Conservation (phyloP, 1,140 invertebrate genomes). For the Sarcophaga bullata region DNA sequence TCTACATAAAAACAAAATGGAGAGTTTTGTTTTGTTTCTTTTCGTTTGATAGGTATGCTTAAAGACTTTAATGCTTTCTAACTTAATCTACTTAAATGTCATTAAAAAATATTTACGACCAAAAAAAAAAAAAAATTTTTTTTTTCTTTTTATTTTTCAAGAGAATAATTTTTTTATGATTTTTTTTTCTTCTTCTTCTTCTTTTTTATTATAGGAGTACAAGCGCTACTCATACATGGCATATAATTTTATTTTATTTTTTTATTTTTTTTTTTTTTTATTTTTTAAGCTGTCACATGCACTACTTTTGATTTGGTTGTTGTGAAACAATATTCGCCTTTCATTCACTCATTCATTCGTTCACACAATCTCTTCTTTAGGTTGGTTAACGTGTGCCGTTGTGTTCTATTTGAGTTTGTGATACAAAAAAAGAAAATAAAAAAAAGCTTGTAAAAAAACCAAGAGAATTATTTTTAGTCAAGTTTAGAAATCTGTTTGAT, state of each 20-base stretch:
- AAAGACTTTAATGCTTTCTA: neutral
- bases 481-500: conserved; percentile 31
- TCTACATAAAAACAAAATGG: neutral
- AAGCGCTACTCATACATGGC: neutral
- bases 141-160: too few relatives aligned
- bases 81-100: conserved; percentile 17
- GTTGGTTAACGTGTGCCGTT: neutral
- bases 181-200: neutral
- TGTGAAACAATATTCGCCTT: neutral
- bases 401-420: neutral
- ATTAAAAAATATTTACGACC: neutral
- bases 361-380: too few relatives aligned
- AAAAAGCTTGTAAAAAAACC: neutral
- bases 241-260: neutral
- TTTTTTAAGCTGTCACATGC: conserved; percentile 4
- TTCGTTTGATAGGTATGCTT: neutral
- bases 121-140: too few relatives aligned
- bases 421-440: neutral
- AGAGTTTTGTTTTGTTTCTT: neutral
- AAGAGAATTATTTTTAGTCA: neutral
- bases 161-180: too few relatives aligned
- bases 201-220: neutral
- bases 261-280: neutral
- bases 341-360: neutral
- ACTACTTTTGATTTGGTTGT: neutral